Evolutionary conservation across 2,888 invertebrate species (phyloP).

Genomic region (Mellilla xanthometata): DNA sequence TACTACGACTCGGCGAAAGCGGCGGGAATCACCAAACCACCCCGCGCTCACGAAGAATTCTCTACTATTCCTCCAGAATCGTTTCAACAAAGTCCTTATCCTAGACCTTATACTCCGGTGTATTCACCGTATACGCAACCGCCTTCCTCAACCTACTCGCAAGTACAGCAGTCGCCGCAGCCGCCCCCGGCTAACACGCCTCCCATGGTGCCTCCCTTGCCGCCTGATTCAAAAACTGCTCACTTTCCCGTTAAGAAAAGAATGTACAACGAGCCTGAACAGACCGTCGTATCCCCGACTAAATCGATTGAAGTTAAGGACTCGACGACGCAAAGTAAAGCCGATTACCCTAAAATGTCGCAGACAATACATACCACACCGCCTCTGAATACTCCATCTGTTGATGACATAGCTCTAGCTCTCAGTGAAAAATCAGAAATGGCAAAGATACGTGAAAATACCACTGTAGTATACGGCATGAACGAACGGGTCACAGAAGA

Average conservation of each 20-base stretch:
- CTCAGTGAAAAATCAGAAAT: slow-evolving; percentile 70
- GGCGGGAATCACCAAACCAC: slow-evolving; percentile 66
- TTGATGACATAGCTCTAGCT: slow-evolving; percentile 68
- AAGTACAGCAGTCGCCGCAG: slow-evolving; percentile 55
- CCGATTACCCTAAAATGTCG: slow-evolving; percentile 52
- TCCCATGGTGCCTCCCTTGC: slow-evolving; percentile 43
- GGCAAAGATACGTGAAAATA: slow-evolving; percentile 61
- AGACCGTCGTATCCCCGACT: slow-evolving; percentile 47
- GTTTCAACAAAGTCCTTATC: slow-evolving; percentile 78
- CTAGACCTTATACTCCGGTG: slow-evolving; percentile 62
- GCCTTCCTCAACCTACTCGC: slow-evolving; percentile 57
- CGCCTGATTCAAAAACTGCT: slow-evolving; percentile 59
- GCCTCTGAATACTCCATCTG: slow-evolving; percentile 47
- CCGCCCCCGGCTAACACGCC: slow-evolving; percentile 41
- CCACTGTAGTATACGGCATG: slow-evolving; percentile 38
- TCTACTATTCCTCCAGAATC: slow-evolving; percentile 77
- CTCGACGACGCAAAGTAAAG: slow-evolving; percentile 42
- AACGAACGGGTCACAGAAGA: slow-evolving; percentile 37
- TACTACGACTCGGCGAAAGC: slow-evolving; percentile 85
- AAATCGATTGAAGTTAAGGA: slow-evolving; percentile 52
- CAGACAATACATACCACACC: slow-evolving; percentile 45
- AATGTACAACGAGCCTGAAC: slow-evolving; percentile 79
- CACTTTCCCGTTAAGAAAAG: slow-evolving; percentile 86
- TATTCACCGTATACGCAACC: slow-evolving; percentile 63
- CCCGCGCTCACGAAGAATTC: slow-evolving; percentile 80